Evolutionary conservation across 1,140 invertebrate species (phyloP), one percentile per base, ranked within the genome.

Genomic region (Lerema accius): DNA sequence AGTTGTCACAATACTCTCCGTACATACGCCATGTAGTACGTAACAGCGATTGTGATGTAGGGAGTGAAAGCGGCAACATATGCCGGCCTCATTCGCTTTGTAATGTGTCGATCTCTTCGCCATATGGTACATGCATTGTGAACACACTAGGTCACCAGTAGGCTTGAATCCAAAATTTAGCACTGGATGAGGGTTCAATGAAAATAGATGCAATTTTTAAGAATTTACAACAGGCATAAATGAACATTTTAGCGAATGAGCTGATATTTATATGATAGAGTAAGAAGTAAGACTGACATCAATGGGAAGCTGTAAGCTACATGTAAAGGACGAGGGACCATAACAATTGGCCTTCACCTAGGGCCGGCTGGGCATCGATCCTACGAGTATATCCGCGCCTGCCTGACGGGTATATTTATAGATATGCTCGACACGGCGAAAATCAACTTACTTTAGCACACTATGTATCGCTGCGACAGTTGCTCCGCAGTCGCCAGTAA

Each of bases 51-150:
- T 86, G 75, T 84, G 75, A 77, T 83, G 84, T 79, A 79, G 80
- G 79, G 81, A 89, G 88, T 87, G 86, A 90, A 90, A 90, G 88
- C 83, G 84, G 78, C 73, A 80, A 86, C 85, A 89, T 88, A 87
- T 84, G 86, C 73, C 80, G 86, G 72, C 86, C 88, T 84, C 84
- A 86, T 86, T 87, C 78, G 73, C 78, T 82, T 82, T 83, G 82
- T 81, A 74, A 84, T 83, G 80, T 82, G 84, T 84, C 76, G 80
- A 84, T 80, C 78, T 82, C 78, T 74, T 65, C 77, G 83, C 88
- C 88, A 89, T 89, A 90, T 90, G 88, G 79, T 75, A 71, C 75
- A 61, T 67, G 69, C 73, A 76, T 78, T 86, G 78, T 89, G 74
- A 86, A 74, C 76, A 82, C 67, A 78, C 58, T 78, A 63, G 78